A percentile compares a stretch with the other conserved stretches of the same genome.
phyloP scores from a whole-genome alignment of 2,888 invertebrate genomes.

The Molorchus minor region DNA sequence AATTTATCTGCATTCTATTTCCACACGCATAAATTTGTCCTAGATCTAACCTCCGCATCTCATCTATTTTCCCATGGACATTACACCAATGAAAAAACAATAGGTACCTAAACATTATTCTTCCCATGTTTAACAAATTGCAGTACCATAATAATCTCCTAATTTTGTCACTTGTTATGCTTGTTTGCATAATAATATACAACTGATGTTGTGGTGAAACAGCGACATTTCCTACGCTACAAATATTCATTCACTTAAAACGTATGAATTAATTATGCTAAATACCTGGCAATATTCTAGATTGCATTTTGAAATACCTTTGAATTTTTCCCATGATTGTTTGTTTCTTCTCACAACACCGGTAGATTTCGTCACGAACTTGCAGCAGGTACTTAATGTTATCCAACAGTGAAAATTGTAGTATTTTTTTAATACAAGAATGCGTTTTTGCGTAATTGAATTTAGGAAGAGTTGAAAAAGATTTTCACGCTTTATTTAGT shows the following conservation, averaged over 20 bases:
- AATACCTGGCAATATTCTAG: background rate
- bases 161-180: background rate
- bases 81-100: background rate
- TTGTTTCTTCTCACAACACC: background rate
- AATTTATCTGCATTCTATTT: background rate
- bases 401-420: background rate
- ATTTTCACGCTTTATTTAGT: background rate
- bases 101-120: background rate
- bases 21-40: background rate
- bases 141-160: background rate
- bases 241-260: background rate
- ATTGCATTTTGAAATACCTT: background rate
- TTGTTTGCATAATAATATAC: background rate
- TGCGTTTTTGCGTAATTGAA: background rate
- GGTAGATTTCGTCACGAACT: too few relatives aligned
- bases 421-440: background rate
- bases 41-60: background rate
- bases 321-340: background rate
- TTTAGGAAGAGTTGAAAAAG: background rate
- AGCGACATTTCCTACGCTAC: background rate
- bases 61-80: background rate
- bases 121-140: background rate
- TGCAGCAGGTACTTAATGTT: background rate
- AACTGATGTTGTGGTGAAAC: background rate
- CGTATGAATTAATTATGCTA: background rate